These are phyloP conservation scores for Drosophila macrothrix DNA, from an alignment of 2,888 invertebrate species.

Conservation along the genomic window DNA sequence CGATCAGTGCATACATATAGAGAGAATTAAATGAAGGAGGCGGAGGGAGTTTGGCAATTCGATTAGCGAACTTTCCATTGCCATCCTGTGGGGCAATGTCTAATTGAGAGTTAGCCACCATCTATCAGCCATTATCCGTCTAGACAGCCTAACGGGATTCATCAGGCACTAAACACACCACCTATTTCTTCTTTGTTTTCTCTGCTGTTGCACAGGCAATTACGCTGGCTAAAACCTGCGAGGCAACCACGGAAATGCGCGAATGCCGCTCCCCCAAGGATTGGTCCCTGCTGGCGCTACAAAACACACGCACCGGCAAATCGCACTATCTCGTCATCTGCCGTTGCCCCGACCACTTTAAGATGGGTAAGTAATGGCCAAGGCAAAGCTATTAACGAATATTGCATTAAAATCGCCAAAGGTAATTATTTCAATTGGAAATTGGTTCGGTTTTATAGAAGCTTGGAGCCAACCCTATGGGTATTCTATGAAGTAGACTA, in stretches of 20 bases:
- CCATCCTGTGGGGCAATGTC: conserved; percentile 52
- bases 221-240: conserved; percentile 96
- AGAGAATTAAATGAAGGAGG: neutral
- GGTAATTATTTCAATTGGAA: neutral
- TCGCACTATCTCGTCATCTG: conserved; percentile 97
- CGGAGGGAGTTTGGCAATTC: neutral
- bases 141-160: conserved; percentile 51
- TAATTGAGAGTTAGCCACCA: conserved; percentile 52
- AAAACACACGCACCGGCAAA: conserved; percentile 96
- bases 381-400: neutral
- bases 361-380: conserved; percentile 88
- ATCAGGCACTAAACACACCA: conserved; percentile 14
- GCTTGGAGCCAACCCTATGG: neutral
- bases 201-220: conserved; percentile 87
- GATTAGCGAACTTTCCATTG: conserved; percentile 52
- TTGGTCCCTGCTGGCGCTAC: conserved; percentile 95
- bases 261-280: conserved; percentile 95
- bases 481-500: neutral
- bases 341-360: conserved; percentile 93
- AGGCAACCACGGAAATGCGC: conserved; percentile 95
- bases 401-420: neutral
- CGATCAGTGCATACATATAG: conserved; percentile 33
- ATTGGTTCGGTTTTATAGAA: neutral
- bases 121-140: conserved; percentile 48
- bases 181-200: neutral